Percentiles rank a stretch among this genome's conserved stretches.
Evolutionary conservation across 2,797 vertebrate genomes (phyloP).

Genomic region (Furcifer pardalis): DNA sequence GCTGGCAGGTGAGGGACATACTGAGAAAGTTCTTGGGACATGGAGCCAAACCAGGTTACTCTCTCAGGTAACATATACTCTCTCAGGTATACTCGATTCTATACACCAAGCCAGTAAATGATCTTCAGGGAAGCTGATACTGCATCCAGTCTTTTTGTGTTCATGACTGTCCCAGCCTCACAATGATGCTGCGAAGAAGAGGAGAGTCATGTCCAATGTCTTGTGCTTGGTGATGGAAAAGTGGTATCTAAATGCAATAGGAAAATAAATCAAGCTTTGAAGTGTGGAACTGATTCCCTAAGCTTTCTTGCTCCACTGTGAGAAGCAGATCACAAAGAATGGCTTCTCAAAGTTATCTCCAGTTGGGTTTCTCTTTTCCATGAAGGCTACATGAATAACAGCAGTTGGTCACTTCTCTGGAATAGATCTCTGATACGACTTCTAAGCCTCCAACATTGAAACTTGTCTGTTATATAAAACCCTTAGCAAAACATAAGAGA

Average conservation of each 20-base stretch:
- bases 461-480: conserved; percentile 1
- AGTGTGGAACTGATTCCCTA: neutral
- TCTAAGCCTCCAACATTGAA: neutral
- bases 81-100: neutral
- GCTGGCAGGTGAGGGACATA: too few relatives aligned
- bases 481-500: neutral
- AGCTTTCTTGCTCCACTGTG: neutral
- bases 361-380: neutral
- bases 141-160: too few relatives aligned
- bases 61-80: neutral
- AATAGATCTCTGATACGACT: neutral
- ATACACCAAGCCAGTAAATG: neutral
- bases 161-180: neutral
- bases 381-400: neutral
- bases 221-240: too few relatives aligned
- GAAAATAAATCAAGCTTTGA: too few relatives aligned
- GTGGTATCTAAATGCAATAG: too few relatives aligned
- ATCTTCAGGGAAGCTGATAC: neutral
- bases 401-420: neutral
- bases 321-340: neutral
- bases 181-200: neutral
- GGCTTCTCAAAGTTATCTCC: too few relatives aligned
- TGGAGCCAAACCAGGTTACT: neutral
- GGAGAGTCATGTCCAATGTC: neutral
- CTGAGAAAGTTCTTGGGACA: neutral